Evolutionary conservation across 2,888 invertebrate species (phyloP).

Genomic region (Drosophila atripex): DNA sequence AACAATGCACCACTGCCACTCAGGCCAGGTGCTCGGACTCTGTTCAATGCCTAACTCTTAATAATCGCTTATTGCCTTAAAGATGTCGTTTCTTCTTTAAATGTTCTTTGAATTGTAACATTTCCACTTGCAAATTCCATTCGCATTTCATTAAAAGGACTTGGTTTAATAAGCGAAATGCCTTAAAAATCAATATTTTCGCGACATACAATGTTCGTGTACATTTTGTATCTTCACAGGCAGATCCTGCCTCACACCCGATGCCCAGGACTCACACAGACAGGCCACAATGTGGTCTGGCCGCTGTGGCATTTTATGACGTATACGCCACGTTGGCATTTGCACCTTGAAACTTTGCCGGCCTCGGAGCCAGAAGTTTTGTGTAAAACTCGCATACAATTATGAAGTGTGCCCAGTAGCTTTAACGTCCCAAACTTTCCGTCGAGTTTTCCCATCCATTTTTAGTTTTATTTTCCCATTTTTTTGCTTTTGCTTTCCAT

Average conservation of each 20-base stretch:
- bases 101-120: neutral
- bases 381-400: constrained; percentile 54
- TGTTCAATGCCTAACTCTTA: constrained; percentile 23
- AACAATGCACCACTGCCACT: constrained; percentile 39
- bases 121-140: neutral
- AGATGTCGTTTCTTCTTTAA: neutral
- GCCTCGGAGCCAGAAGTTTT: constrained; percentile 40
- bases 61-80: constrained; percentile 4
- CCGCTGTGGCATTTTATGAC: constrained; percentile 60
- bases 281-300: constrained; percentile 41
- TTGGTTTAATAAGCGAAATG: constrained; percentile 28
- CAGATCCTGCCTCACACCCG: constrained; percentile 17
- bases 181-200: constrained; percentile 25
- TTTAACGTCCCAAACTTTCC: constrained; percentile 31
- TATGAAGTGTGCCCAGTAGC: constrained; percentile 62
- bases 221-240: constrained; percentile 1
- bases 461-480: constrained; percentile 18
- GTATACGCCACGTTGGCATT: constrained; percentile 65
- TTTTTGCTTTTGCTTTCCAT: constrained; percentile 30
- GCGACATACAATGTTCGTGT: constrained; percentile 4
- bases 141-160: constrained; percentile 21
- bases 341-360: constrained; percentile 66
- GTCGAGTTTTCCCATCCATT: neutral
- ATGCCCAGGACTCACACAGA: constrained; percentile 16
- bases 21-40: constrained; percentile 44